Evolutionary conservation across 2,113 vertebrate genomes (phyloP).

Genomic region (Gallinago undulata): DNA sequence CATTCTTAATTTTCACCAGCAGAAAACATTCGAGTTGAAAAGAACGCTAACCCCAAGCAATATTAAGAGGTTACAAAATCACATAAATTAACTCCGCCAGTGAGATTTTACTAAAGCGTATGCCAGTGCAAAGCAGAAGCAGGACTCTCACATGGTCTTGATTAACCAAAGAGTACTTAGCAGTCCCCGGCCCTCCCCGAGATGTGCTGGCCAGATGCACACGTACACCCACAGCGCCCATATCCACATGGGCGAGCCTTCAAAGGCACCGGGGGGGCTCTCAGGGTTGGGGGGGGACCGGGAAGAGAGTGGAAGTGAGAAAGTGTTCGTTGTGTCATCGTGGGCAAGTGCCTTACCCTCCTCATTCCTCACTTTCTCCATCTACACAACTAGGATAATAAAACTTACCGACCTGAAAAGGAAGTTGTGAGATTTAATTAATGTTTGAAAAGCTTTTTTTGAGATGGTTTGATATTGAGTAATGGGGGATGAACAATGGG

Average conservation of each 20-base stretch:
- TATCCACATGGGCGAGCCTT: neutral
- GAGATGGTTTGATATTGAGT: constrained; percentile 35
- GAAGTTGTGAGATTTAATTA: constrained; percentile 63
- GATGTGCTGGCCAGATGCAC: constrained; percentile 48
- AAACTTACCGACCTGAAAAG: constrained; percentile 64
- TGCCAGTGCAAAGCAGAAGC: constrained; percentile 49
- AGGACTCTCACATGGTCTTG: constrained; percentile 38
- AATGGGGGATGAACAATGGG: constrained; percentile 43
- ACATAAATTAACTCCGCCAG: constrained; percentile 30
- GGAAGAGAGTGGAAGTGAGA: constrained; percentile 32
- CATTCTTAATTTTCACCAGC: constrained; percentile 6
- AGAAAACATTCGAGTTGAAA: neutral
- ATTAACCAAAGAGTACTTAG: constrained; percentile 18
- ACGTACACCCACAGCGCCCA: neutral
- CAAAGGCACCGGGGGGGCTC: neutral
- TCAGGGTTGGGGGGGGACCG: neutral
- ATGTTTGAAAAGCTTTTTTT: constrained; percentile 48
- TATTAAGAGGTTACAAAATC: constrained; percentile 59
- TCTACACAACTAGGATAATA: constrained; percentile 28
- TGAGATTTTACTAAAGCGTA: constrained; percentile 3
- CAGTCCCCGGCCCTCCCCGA: neutral
- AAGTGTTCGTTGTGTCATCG: neutral
- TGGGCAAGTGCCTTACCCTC: constrained; percentile 10
- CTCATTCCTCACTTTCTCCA: constrained; percentile 30
- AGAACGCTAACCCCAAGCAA: constrained; percentile 26